Evolutionary conservation across 2,113 vertebrate species (phyloP).

Genomic region (Theristicus caerulescens): DNA sequence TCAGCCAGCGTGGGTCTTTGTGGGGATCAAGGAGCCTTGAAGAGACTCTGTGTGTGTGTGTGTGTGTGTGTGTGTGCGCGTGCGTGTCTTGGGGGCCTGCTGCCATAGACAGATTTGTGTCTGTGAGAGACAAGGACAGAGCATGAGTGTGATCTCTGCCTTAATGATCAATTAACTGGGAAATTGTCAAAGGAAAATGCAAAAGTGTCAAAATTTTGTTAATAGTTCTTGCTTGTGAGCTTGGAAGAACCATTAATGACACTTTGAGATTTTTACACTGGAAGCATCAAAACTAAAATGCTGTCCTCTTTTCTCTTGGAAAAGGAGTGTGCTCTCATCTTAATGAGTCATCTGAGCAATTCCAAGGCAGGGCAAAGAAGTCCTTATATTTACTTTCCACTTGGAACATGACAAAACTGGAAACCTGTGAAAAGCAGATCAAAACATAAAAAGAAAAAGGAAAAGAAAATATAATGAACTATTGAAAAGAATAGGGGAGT

Average conservation of each 20-base stretch:
- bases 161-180: slow-evolving; percentile 64
- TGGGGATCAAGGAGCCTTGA: background rate
- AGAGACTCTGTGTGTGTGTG: background rate
- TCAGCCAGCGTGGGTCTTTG: background rate
- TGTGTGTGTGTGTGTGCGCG: too few species aligned
- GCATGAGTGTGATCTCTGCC: background rate
- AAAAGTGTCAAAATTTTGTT: slow-evolving; percentile 46
- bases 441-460: background rate
- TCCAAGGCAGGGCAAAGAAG: background rate
- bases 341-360: slow-evolving; percentile 10
- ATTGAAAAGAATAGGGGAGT: background rate
- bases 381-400: background rate
- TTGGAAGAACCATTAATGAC: background rate
- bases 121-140: slow-evolving; percentile 12
- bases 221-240: background rate
- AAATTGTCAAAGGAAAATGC: slow-evolving; percentile 41
- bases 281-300: slow-evolving; percentile 24
- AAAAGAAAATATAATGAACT: background rate
- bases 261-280: background rate
- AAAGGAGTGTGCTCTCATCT: background rate
- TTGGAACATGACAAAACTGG: background rate
- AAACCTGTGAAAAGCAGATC: background rate
- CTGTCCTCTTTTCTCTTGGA: background rate
- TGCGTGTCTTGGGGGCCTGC: background rate
- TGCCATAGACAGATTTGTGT: background rate